Conservation (phyloP, 2,113 vertebrate genomes). For the Arizona elegans region DNA sequence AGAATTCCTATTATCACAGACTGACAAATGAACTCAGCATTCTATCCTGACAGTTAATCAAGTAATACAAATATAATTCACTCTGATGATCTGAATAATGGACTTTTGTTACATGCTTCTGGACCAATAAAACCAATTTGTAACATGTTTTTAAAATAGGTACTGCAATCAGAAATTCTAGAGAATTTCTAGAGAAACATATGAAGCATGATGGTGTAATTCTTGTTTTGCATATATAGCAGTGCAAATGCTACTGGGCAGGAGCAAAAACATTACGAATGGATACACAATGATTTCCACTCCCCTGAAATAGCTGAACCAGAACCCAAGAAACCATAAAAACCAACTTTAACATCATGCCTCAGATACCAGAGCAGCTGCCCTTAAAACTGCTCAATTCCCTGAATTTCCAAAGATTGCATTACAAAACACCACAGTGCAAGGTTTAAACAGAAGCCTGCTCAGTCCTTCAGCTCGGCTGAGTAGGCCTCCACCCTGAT, state of each 20-base stretch:
- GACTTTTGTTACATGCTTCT: conserved; percentile 7
- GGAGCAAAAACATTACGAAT: neutral
- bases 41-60: neutral
- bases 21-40: neutral
- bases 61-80: neutral
- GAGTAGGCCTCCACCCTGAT: neutral
- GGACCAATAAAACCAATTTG: conserved; percentile 48
- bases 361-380: neutral
- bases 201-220: neutral
- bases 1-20: neutral
- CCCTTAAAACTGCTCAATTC: conserved; percentile 20
- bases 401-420: conserved; percentile 47
- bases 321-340: neutral
- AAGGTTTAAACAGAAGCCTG: neutral
- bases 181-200: neutral
- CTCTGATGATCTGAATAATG: neutral
- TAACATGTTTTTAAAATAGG: conserved; percentile 51
- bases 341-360: neutral
- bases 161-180: conserved; percentile 18
- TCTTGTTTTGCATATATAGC: neutral
- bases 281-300: neutral
- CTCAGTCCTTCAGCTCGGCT: conserved; percentile 18
- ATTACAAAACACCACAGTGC: neutral
- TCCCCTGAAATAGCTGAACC: neutral
- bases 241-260: neutral